These are phyloP conservation scores for Lycorma delicatula DNA, from an alignment of 1,140 invertebrate species.

Conservation along the genomic window DNA sequence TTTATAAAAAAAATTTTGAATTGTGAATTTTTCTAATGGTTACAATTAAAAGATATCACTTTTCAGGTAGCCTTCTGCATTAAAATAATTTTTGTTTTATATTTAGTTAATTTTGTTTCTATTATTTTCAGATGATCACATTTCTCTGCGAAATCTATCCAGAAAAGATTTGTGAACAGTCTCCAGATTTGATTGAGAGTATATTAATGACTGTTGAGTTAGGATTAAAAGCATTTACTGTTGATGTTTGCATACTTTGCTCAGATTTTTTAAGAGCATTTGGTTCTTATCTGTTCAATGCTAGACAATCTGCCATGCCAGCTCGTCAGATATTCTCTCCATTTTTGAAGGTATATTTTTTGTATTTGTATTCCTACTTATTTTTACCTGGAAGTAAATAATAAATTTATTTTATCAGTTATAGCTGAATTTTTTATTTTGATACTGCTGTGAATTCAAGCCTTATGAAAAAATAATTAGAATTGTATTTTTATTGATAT, in stretches of 20 bases:
- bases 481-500: neutral
- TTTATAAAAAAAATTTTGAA: too few species aligned
- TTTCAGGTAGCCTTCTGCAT: neutral
- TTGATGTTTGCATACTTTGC: constrained; percentile 52
- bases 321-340: constrained; percentile 47
- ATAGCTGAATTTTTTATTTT: neutral
- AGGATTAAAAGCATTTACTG: constrained; percentile 55
- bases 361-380: too few species aligned
- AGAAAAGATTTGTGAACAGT: constrained; percentile 47
- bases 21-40: neutral
- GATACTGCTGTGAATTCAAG: neutral
- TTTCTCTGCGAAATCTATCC: constrained; percentile 59
- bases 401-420: neutral
- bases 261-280: constrained; percentile 55
- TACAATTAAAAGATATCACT: too few species aligned
- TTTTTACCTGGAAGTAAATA: too few species aligned
- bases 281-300: constrained; percentile 39
- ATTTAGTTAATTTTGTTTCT: constrained; percentile 7
- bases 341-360: constrained; percentile 53
- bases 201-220: constrained; percentile 56
- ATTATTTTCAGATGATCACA: constrained; percentile 46
- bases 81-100: neutral
- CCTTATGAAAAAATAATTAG: neutral
- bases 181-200: constrained; percentile 47
- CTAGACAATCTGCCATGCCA: constrained; percentile 35